phyloP scores from a whole-genome alignment of 2,113 vertebrate genomes.

The Tricholaema leucomelas region DNA sequence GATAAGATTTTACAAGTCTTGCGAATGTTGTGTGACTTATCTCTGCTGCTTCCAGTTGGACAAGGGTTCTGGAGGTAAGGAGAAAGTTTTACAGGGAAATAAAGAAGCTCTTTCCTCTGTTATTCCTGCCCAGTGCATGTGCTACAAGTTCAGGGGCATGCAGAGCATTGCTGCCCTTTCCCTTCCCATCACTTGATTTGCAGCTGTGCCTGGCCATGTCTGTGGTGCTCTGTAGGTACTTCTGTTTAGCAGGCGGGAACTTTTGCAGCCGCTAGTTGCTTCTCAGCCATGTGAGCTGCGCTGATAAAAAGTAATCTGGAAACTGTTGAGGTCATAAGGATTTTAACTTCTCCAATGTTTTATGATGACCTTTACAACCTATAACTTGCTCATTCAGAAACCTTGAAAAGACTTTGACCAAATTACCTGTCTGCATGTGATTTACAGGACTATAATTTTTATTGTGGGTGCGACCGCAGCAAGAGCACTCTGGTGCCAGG shows the following conservation, averaged over 20 bases:
- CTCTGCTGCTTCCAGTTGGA: not conserved
- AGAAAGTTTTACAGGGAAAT: not conserved
- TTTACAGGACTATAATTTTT: slow-evolving; percentile 53
- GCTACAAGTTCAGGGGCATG: not conserved
- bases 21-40: slow-evolving; percentile 1
- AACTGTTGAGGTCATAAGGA: not conserved
- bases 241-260: not conserved
- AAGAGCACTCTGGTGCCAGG: not conserved
- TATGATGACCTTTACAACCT: slow-evolving; percentile 23
- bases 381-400: not conserved
- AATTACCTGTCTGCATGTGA: not conserved
- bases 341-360: not conserved
- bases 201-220: not conserved
- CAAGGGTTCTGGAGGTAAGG: not conserved
- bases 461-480: not conserved
- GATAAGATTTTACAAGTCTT: slow-evolving; percentile 35
- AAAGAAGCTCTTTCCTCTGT: not conserved
- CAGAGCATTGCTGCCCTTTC: not conserved
- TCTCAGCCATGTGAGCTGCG: not conserved
- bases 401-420: slow-evolving; percentile 51
- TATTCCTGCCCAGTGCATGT: not conserved
- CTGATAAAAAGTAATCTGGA: not conserved
- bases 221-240: not conserved
- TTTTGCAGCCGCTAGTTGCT: not conserved
- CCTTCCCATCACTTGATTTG: not conserved